Base-by-base conservation (phyloP, 2,797 vertebrate genomes). In the Melopsittacus undulatus region DNA sequence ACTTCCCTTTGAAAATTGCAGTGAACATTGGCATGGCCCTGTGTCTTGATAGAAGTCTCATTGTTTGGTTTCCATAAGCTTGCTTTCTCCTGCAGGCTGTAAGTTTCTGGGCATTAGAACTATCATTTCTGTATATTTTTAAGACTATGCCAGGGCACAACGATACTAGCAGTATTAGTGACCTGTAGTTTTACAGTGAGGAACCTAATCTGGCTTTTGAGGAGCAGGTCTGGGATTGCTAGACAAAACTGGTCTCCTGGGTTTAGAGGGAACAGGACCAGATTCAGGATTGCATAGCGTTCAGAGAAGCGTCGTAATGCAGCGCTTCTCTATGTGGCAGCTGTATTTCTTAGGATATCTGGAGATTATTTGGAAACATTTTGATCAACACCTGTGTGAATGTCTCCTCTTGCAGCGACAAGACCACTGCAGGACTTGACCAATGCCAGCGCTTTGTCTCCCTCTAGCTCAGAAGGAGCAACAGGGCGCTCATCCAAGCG, bases 401-500 rank as follows among this genome's bases (percentile, higher is more conserved):
- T 49, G 36, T 87, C 15, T 93, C 36, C 38, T 49, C 90, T 91
- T 94, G 76, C 88, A 98, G 97, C 40, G n/a, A 64, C 8, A 14
- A 94, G 62, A 59, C 94, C 94, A 9, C 84, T 98, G 9, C 94
- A 74, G 75, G 97, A 98, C 68, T 24, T 97, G 89, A 97, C 94
- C 62, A 96, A 89, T 73, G 32, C 38, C 17, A 57, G 24, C 21
- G 32, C n/a, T 70, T 6, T 26, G 40, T 36, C 84, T 64, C 82
- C 9, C 24, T n/a, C 48, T 6, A 18, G 38, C 82, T 57, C 7
- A 0, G 92, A 94, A 64, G 89, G 82, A 26, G 36, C 0, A 15
- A 40, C 69, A 52, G 15, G 4, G 14, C 17, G 19, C 49, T 29
- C 49, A 29, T 61, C 30, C 19, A 92, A 78, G 45, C 83, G 74